phyloP scores from a whole-genome alignment of 1,140 invertebrate genomes.

The Periplaneta americana region DNA sequence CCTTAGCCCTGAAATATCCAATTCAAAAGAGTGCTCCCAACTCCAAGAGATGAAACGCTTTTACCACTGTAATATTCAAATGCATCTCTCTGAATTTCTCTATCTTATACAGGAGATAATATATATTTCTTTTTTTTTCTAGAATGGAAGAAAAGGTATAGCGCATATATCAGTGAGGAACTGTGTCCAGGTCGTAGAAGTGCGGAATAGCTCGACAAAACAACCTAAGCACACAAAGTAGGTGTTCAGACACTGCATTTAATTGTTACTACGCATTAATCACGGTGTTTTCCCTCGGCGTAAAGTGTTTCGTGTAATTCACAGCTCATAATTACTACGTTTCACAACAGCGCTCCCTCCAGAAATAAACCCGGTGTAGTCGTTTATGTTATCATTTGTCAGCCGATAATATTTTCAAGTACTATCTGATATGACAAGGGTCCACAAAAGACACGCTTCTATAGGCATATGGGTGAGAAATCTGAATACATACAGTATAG shows the following conservation, averaged over 20 bases:
- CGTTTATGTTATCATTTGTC: not conserved
- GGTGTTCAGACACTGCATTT: not conserved
- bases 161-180: not conserved
- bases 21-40: constrained; percentile 18
- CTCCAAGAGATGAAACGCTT: constrained; percentile 4
- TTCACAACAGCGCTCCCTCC: not conserved
- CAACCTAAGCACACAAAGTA: not conserved
- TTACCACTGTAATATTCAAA: constrained; percentile 19
- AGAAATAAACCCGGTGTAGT: not conserved
- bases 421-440: not conserved
- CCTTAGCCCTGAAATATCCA: constrained; percentile 17
- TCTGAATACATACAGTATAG: no score
- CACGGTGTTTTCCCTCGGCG: not conserved
- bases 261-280: not conserved
- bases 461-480: no score
- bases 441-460: not conserved
- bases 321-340: not conserved
- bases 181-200: not conserved
- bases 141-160: not conserved
- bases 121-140: constrained; percentile 4
- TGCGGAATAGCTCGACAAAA: not conserved
- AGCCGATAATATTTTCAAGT: not conserved
- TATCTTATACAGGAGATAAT: not conserved
- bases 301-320: not conserved
- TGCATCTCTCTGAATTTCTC: constrained; percentile 4